phyloP scores from a whole-genome alignment of 2,888 invertebrate species.

The Ommatoiulus sabulosus region DNA sequence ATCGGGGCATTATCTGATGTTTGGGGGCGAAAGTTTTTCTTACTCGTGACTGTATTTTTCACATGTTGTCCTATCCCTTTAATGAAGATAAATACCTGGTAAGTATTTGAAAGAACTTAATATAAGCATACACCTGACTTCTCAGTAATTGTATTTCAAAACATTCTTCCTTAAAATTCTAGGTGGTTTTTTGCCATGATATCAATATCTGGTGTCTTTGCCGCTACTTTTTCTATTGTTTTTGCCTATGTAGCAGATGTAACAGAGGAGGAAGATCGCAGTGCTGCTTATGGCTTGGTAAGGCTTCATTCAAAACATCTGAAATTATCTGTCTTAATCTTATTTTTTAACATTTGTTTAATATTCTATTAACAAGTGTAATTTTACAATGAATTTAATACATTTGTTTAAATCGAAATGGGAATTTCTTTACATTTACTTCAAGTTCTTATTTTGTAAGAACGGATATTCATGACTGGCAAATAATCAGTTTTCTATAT shows the following conservation, averaged over 20 bases:
- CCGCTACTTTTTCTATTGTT: constrained; percentile 99
- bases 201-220: constrained; percentile 98
- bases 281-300: constrained; percentile 94
- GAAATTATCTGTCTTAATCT: no score
- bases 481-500: no score
- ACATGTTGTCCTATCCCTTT: constrained; percentile 99
- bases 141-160: not conserved
- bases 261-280: constrained; percentile 95
- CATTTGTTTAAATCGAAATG: no score
- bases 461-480: no score
- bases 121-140: not conserved
- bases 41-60: constrained; percentile 97
- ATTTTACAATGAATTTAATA: no score
- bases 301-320: constrained; percentile 62
- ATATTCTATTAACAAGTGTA: no score
- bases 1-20: constrained; percentile 98
- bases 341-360: no score
- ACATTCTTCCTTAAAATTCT: not conserved
- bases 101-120: constrained; percentile 62
- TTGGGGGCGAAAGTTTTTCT: constrained; percentile 98
- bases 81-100: constrained; percentile 98
- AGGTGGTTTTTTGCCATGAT: constrained; percentile 99
- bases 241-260: constrained; percentile 99
- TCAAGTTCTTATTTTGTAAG: no score
- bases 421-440: no score